Evolutionary conservation across 1,140 invertebrate genomes (phyloP), one percentile per base, ranked within the genome.

Genomic region (Papilio helenus): DNA sequence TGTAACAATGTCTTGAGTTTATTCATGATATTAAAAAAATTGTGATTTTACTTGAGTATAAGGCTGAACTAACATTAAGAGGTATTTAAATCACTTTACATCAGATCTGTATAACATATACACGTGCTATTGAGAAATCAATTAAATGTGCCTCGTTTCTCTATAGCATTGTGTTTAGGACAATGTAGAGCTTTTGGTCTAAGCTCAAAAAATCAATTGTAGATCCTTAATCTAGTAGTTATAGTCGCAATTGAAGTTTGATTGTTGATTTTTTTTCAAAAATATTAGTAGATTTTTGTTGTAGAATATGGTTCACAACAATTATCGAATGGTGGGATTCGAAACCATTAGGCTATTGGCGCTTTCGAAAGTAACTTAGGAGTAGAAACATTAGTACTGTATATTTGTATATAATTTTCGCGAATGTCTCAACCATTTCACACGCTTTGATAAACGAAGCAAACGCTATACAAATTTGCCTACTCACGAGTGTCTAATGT

Each of bases 251-350:
- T 12, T 9, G 26, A 23, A 61, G 58, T 26, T 80, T 68, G 79
- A 82, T 86, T 82, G 26, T 78, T 74, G 76, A 79, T 46, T 78
- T n/a, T n/a, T n/a, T n/a, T n/a, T n/a, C n/a, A n/a, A n/a, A n/a
- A n/a, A n/a, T n/a, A n/a, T n/a, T n/a, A n/a, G n/a, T n/a, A n/a
- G n/a, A n/a, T n/a, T n/a, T n/a, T n/a, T n/a, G n/a, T n/a, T n/a
- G n/a, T n/a, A n/a, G n/a, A n/a, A n/a, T n/a, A n/a, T n/a, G n/a
- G n/a, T n/a, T n/a, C n/a, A n/a, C n/a, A n/a, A n/a, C n/a, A n/a
- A n/a, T n/a, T n/a, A n/a, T n/a, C n/a, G n/a, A n/a, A n/a, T n/a
- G n/a, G n/a, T n/a, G n/a, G n/a, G n/a, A n/a, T n/a, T n/a, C n/a
- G n/a, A n/a, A n/a, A n/a, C n/a, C n/a, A n/a, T n/a, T n/a, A n/a